Evolutionary conservation across 23 tunicate genomes (phyloP).

Genomic region (Styela plicata): DNA sequence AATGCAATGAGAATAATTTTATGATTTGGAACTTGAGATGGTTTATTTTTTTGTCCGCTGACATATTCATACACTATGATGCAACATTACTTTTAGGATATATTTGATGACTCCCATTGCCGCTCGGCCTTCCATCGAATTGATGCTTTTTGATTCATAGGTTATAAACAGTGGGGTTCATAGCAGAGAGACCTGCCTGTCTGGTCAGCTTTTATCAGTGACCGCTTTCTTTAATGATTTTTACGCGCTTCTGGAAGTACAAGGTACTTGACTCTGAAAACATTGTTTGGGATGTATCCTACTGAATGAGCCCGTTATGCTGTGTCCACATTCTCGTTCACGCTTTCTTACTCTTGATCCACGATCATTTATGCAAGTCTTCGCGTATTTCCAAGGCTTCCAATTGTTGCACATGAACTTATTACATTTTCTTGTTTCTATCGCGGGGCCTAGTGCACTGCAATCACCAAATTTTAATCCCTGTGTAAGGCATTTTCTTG

Average conservation of each 20-base stretch:
- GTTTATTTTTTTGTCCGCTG: too few relatives aligned
- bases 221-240: too few relatives aligned
- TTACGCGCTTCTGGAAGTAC: not conserved
- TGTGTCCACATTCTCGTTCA: not conserved
- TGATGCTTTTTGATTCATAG: too few relatives aligned
- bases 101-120: too few relatives aligned
- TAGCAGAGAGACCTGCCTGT: too few relatives aligned
- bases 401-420: not conserved
- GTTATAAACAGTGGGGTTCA: too few relatives aligned
- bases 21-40: too few relatives aligned
- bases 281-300: not conserved
- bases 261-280: not conserved
- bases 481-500: constrained; percentile 2
- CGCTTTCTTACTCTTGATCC: not conserved
- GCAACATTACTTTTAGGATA: too few relatives aligned
- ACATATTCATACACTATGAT: too few relatives aligned
- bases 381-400: not conserved
- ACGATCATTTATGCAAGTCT: not conserved
- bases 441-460: not conserved
- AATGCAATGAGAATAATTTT: too few relatives aligned
- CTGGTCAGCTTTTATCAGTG: too few relatives aligned
- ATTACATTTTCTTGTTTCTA: constrained; percentile 5
- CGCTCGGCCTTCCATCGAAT: too few relatives aligned
- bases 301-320: not conserved
- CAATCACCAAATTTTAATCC: constrained; percentile 6